Percentiles rank a stretch among this genome's conserved stretches.
phyloP scores from a whole-genome alignment of 2,888 invertebrate genomes.

The Oligia fasciuncula region DNA sequence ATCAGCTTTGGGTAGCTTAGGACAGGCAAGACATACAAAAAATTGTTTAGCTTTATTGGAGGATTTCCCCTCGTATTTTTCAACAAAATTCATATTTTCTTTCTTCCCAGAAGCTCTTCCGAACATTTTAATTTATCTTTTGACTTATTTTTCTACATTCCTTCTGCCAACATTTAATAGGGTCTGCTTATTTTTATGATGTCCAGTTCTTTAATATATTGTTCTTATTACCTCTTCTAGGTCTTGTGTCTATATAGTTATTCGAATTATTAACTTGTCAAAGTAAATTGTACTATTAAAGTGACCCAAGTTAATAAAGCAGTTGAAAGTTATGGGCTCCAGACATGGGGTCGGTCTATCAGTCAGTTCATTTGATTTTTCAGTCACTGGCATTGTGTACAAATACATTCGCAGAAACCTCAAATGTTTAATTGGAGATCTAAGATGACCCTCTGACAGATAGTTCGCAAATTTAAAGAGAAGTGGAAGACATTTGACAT shows the following conservation, averaged over 20 bases:
- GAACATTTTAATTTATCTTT: neutral
- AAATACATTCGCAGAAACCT: neutral
- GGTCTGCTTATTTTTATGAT: neutral
- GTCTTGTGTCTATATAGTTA: neutral
- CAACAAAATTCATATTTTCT: neutral
- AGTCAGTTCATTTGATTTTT: neutral
- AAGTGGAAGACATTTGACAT: neutral
- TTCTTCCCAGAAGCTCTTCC: neutral
- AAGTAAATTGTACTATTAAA: neutral
- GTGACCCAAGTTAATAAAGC: neutral
- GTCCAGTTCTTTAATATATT: neutral
- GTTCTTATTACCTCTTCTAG: neutral
- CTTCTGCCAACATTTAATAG: neutral
- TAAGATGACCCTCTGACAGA: neutral
- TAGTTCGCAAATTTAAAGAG: neutral
- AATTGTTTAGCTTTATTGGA: constrained; percentile 6
- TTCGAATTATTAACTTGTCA: neutral
- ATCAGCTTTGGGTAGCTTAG: neutral
- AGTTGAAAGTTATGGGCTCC: neutral
- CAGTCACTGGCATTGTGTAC: neutral
- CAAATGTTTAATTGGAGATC: neutral
- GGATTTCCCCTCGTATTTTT: neutral
- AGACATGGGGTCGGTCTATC: neutral
- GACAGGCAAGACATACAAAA: neutral
- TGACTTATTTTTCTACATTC: neutral